A percentile compares a stretch with the other conserved stretches of the same genome.
Evolutionary conservation across 2,797 vertebrate genomes (phyloP).

Genomic region (Melanogrammus aeglefinus): DNA sequence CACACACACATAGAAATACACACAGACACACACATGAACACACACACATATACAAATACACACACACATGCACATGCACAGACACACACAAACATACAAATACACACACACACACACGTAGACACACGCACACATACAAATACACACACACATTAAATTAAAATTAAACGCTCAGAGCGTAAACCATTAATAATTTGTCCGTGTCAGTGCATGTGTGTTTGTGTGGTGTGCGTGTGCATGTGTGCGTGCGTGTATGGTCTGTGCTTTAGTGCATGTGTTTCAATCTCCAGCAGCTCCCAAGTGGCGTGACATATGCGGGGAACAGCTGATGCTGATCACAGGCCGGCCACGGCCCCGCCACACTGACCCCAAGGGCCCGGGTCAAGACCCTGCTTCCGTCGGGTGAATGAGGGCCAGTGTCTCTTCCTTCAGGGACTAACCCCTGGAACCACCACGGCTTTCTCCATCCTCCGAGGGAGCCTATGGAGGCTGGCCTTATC

Average conservation of each 20-base stretch:
- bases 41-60: slow-evolving; percentile 31
- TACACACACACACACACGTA: background rate
- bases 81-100: background rate
- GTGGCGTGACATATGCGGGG: slow-evolving; percentile 5
- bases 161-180: background rate
- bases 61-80: slow-evolving; percentile 34
- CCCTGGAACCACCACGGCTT: background rate
- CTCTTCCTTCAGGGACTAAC: background rate
- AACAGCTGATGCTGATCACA: slow-evolving; percentile 51
- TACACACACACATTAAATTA: slow-evolving; percentile 2
- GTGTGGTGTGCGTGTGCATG: background rate
- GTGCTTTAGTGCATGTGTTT: slow-evolving; percentile 35
- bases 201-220: background rate
- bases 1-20: background rate
- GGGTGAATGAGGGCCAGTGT: background rate
- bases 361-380: slow-evolving; percentile 16
- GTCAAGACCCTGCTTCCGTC: slow-evolving; percentile 54
- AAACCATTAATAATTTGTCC: background rate
- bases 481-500: background rate
- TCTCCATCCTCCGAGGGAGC: background rate
- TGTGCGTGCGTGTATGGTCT: background rate
- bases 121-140: slow-evolving; percentile 21
- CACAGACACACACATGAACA: slow-evolving; percentile 6
- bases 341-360: background rate
- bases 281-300: background rate